These are phyloP conservation scores for Macaca nemestrina DNA, from an alignment of 2,113 vertebrate genomes.

Conservation along the genomic window DNA sequence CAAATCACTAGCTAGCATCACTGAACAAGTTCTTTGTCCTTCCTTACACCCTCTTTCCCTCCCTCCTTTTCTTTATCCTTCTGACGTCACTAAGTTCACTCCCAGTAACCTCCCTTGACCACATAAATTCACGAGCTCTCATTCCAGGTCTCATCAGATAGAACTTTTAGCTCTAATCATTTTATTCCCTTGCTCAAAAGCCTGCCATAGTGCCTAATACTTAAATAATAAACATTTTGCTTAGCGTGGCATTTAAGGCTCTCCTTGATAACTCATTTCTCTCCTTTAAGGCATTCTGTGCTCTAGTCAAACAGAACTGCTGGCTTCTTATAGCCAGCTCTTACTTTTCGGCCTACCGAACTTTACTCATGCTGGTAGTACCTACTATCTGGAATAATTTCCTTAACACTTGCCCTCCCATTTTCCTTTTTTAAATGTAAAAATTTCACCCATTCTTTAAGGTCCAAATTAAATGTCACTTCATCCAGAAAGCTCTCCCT, in stretches of 20 bases:
- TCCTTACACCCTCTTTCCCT: too few species aligned
- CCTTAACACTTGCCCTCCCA: too few species aligned
- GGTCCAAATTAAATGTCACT: neutral
- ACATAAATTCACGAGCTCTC: neutral
- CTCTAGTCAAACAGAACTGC: neutral
- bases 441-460: neutral
- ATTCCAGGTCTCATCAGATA: neutral
- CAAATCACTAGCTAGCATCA: neutral
- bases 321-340: neutral
- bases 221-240: neutral
- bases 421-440: neutral
- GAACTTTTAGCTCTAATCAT: neutral
- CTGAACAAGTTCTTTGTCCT: neutral
- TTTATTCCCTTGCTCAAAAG: neutral
- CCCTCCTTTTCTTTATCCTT: neutral
- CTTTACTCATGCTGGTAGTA: neutral
- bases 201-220: neutral
- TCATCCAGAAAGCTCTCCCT: neutral
- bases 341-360: too few species aligned
- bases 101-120: neutral
- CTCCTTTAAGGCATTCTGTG: neutral
- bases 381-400: neutral
- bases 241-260: neutral
- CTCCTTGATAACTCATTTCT: neutral
- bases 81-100: neutral